Evolutionary conservation across 2,888 invertebrate species (phyloP), one percentile per base, ranked within the genome.

Genomic region (Celastrina argiolus): DNA sequence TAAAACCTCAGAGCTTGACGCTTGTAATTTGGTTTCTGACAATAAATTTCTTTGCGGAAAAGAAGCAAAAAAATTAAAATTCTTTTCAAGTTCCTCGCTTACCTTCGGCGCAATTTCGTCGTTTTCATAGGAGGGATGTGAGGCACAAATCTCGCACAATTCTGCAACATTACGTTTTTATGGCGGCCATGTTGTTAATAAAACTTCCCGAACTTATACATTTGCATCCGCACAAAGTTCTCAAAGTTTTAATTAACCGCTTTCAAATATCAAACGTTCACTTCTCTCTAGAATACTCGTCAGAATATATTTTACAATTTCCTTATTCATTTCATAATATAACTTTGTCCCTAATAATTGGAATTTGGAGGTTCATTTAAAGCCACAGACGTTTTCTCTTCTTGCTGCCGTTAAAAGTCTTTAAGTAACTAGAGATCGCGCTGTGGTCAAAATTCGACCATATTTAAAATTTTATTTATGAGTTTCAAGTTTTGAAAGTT

Each of bases 11-110:
- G 16, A 34, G 22, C 34, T 61, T 61, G 59, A 59, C 34, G 83
- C 80, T 72, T 76, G 78, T 81, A 81, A 83, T 83, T 81, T 79
- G 78, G 76, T 76, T 79, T 82, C 82, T 86, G 83, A 88, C 86
- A 86, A 86, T 84, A 85, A 85, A 87, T 88, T 87, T 84, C 81
- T 85, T 85, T 85, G 84, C 83, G 80, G 74, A 79, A 82, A 84
- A 83, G 82, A 83, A 85, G 82, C 81, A 82, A 84, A 84, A 45
- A 85, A 86, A 87, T 88, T 85, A 83, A 84, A 87, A 88, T 88
- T 87, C 85, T 79, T 81, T 79, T 75, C 87, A 77, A 82, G 87
- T 83, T 74, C 75, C 78, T 67, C 70, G 78, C 76, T 76, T 80
- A 82, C 78, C 80, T 79, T 78, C 75, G 73, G 77, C 80, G 81